phyloP scores from a whole-genome alignment of 2,113 vertebrate species.

The Tapirus terrestris region DNA sequence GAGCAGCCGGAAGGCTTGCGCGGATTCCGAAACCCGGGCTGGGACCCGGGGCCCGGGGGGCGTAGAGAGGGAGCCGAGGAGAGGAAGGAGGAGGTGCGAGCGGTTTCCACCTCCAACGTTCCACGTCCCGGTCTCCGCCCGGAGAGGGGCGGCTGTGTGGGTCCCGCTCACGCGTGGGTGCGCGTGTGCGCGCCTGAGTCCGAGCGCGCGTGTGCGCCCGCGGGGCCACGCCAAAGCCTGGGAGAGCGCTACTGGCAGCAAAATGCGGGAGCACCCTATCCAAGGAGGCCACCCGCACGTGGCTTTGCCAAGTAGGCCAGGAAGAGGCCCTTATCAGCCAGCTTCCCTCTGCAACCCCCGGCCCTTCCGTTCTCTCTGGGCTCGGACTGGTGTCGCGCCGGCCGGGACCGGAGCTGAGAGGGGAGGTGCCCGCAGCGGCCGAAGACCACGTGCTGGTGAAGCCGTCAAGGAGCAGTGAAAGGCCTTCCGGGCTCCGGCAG shows the following conservation, averaged over 20 bases:
- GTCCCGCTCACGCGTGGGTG: neutral
- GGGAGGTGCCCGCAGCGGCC: neutral
- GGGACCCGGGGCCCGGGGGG: neutral
- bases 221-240: neutral
- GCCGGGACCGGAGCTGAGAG: fast-evolving
- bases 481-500: neutral
- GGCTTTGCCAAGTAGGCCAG: neutral
- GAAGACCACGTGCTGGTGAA: neutral
- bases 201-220: neutral
- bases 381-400: neutral
- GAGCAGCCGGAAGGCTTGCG: neutral
- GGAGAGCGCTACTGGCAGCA: no score
- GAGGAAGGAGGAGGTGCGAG: neutral
- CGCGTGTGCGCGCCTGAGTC: neutral
- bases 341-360: neutral
- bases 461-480: neutral
- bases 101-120: neutral
- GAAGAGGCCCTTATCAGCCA: neutral
- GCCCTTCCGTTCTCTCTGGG: neutral
- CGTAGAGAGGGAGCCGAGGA: neutral
- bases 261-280: neutral
- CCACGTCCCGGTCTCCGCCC: neutral
- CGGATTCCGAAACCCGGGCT: neutral
- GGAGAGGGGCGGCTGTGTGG: neutral
- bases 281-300: neutral